These are phyloP conservation scores for Podilymbus podiceps DNA, from an alignment of 2,113 vertebrate species.

Conservation along the genomic window DNA sequence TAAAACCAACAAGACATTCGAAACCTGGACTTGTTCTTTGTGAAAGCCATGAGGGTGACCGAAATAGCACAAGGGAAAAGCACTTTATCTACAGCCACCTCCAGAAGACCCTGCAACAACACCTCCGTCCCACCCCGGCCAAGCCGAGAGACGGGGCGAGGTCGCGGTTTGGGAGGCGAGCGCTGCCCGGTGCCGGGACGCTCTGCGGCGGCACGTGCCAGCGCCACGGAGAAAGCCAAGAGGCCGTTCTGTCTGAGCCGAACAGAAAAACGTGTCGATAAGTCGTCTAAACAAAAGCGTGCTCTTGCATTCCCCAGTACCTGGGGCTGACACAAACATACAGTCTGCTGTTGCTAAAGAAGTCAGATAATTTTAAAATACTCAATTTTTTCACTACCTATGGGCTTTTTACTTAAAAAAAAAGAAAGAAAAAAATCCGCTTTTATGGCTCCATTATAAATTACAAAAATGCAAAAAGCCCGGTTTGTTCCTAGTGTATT, in stretches of 20 bases:
- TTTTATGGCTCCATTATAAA: not conserved
- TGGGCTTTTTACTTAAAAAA: not conserved
- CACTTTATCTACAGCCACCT: not conserved
- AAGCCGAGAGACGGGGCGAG: not conserved
- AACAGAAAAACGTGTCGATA: not conserved
- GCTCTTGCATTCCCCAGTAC: not conserved
- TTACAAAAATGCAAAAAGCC: not conserved
- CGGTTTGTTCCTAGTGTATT: not conserved
- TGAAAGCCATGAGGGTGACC: too few relatives aligned
- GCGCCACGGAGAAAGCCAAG: too few relatives aligned
- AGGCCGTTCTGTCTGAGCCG: not conserved
- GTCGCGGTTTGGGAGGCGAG: not conserved
- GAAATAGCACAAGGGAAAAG: not conserved
- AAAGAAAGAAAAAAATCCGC: not conserved
- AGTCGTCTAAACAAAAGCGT: accelerated
- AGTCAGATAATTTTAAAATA: not conserved
- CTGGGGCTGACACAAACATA: not conserved
- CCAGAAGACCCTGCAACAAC: not conserved
- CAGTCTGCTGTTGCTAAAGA: not conserved
- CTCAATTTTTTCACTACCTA: accelerated
- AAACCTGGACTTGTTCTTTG: not conserved
- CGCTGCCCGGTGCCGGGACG: accelerated
- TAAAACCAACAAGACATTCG: not conserved
- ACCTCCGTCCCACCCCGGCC: accelerated
- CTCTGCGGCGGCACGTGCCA: not conserved